These are phyloP conservation scores for Oxyruncus cristatus DNA, from an alignment of 2,113 vertebrate genomes.

Conservation along the genomic window DNA sequence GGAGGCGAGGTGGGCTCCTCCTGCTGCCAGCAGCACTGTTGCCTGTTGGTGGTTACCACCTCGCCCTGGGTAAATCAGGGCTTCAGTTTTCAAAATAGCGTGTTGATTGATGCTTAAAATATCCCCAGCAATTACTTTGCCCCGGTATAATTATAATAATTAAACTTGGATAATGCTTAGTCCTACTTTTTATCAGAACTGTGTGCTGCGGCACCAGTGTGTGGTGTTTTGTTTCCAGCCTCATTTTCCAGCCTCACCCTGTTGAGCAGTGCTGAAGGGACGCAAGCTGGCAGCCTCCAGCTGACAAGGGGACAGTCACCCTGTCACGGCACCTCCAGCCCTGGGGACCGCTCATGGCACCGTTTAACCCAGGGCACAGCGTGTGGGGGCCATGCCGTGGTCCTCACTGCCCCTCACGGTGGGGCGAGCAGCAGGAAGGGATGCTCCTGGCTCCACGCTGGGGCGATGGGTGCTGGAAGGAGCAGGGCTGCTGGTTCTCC, in stretches of 20 bases:
- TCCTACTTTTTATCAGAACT: conserved; percentile 44
- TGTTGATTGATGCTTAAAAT: conserved; percentile 56
- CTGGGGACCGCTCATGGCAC: accelerated
- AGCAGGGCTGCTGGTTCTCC: neutral
- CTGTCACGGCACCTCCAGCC: neutral
- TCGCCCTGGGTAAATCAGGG: conserved; percentile 1
- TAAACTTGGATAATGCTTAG: conserved; percentile 43
- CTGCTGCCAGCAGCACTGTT: neutral
- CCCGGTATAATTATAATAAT: conserved; percentile 56
- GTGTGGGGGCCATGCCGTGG: neutral
- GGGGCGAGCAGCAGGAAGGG: accelerated
- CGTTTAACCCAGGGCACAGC: neutral
- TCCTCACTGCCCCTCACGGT: accelerated
- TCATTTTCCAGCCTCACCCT: neutral
- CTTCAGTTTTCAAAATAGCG: conserved; percentile 24
- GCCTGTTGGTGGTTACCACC: neutral
- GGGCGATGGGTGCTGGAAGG: neutral
- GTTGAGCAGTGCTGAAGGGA: neutral
- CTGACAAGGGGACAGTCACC: neutral
- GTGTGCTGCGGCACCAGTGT: neutral
- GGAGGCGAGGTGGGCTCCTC: neutral
- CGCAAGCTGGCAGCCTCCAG: neutral
- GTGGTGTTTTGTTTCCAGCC: neutral
- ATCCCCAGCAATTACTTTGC: conserved; percentile 47
- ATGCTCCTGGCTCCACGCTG: neutral